Evolutionary conservation across 2,113 vertebrate species (phyloP).

Genomic region (Erpornis zantholeuca): DNA sequence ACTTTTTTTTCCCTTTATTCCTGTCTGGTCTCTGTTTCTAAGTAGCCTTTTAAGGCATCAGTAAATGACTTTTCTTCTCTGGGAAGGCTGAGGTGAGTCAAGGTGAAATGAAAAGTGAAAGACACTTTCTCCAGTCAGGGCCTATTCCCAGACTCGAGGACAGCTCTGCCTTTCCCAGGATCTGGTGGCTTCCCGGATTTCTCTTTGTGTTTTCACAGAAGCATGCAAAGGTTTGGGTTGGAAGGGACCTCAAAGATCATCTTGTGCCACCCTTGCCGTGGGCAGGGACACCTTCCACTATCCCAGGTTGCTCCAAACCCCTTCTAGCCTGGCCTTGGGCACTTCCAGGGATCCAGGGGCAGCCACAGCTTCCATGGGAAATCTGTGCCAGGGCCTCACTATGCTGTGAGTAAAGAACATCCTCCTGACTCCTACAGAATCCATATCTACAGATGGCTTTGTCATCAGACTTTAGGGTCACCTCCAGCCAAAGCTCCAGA

Average conservation of each 20-base stretch:
- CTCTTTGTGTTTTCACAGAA: not conserved
- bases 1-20: too few species aligned
- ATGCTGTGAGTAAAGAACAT: not conserved
- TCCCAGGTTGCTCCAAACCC: not conserved
- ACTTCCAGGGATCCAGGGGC: not conserved
- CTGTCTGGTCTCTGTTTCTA: too few species aligned
- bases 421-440: not conserved
- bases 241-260: not conserved
- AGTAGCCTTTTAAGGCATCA: too few species aligned
- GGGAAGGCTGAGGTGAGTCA: not conserved
- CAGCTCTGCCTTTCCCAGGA: not conserved
- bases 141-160: not conserved
- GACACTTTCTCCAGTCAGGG: not conserved
- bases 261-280: accelerated
- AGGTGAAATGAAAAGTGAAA: not conserved
- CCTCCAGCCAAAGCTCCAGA: not conserved
- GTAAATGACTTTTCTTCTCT: not conserved
- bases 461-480: not conserved
- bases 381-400: accelerated
- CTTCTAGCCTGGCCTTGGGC: accelerated
- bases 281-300: not conserved
- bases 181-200: not conserved
- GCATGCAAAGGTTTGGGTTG: not conserved
- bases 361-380: not conserved
- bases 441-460: not conserved